Conservation (phyloP, 2,113 vertebrate species). For the Rostratula benghalensis region DNA sequence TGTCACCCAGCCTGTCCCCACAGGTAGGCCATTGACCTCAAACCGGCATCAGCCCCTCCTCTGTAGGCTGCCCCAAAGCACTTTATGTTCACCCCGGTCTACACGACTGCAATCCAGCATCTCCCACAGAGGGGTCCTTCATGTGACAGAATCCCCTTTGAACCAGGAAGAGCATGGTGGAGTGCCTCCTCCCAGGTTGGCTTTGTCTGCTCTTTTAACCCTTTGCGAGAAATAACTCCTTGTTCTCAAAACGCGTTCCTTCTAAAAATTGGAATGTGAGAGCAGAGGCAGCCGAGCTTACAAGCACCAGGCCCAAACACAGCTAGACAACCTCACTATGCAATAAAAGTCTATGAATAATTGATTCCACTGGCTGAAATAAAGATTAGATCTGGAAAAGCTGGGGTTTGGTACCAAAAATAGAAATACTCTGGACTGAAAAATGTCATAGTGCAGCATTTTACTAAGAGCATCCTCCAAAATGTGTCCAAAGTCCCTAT, state of each 20-base stretch:
- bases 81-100: neutral
- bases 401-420: neutral
- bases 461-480: neutral
- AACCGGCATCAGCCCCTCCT: neutral
- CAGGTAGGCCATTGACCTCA: neutral
- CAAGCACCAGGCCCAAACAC: neutral
- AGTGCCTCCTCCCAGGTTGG: neutral
- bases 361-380: slow-evolving; percentile 27
- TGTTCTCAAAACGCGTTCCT: neutral
- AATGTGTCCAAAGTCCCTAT: neutral
- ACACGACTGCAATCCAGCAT: neutral
- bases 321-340: slow-evolving; percentile 17
- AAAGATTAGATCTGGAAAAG: neutral
- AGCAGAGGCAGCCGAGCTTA: neutral
- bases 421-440: neutral
- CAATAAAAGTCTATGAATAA: slow-evolving; percentile 46
- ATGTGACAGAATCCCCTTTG: neutral
- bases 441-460: neutral
- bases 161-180: neutral
- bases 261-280: neutral
- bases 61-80: neutral
- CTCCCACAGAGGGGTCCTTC: neutral
- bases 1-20: neutral
- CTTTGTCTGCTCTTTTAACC: neutral
- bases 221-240: neutral